A percentile compares a stretch with the other conserved stretches of the same genome.
phyloP scores from a whole-genome alignment of 2,113 vertebrate species.

The Coptodon bakossiorum region DNA sequence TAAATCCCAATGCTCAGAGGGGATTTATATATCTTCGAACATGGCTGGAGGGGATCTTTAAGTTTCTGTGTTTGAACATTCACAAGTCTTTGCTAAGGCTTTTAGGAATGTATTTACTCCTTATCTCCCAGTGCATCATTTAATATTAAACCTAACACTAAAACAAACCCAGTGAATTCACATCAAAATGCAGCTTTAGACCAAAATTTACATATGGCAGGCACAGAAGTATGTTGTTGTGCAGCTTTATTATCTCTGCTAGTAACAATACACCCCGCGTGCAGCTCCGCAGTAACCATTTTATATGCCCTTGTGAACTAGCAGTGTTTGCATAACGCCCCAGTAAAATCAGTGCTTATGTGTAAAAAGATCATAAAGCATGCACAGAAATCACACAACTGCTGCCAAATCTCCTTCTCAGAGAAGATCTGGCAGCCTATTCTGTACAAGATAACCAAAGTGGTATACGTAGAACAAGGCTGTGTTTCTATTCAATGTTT shows the following conservation, averaged over 20 bases:
- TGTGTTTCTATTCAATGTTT: background rate
- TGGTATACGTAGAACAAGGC: background rate
- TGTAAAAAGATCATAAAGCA: background rate
- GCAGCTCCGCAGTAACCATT: constrained; percentile 2
- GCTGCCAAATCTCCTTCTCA: background rate
- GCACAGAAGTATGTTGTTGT: constrained; percentile 11
- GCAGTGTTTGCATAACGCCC: constrained; percentile 16
- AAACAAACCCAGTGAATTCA: background rate
- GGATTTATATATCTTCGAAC: background rate
- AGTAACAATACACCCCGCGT: background rate
- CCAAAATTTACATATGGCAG: constrained; percentile 1
- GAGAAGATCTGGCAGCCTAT: background rate
- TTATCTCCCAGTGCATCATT: background rate
- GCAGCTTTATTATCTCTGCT: constrained; percentile 24
- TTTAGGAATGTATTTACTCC: background rate
- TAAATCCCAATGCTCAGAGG: background rate
- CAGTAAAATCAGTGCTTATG: constrained; percentile 21
- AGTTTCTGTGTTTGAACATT: background rate
- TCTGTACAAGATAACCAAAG: background rate
- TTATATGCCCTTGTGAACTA: constrained; percentile 34
- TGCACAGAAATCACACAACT: background rate
- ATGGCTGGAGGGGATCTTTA: background rate
- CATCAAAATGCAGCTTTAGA: background rate
- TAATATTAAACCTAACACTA: background rate
- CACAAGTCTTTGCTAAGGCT: background rate